Conservation (phyloP, 64 coral and sea anemone species). For the Exaiptasia diaphana region DNA sequence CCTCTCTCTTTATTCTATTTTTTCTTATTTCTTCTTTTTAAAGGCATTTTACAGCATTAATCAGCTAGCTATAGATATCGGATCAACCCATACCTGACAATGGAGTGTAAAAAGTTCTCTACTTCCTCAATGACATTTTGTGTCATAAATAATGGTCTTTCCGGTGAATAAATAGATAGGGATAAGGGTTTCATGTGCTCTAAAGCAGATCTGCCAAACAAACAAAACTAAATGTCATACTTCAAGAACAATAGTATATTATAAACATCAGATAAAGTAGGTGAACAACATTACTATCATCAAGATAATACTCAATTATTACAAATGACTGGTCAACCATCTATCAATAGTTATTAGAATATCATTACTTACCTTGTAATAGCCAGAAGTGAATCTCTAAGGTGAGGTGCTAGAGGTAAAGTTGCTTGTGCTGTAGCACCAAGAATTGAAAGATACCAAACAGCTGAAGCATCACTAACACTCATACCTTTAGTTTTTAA, state of each 20-base stretch:
- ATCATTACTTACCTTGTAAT: conserved; percentile 90
- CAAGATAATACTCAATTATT: too few relatives aligned
- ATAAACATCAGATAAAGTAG: too few relatives aligned
- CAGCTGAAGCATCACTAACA: conserved; percentile 90
- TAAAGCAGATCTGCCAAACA: conserved; percentile 60
- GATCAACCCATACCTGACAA: conserved; percentile 83
- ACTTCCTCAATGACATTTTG: conserved; percentile 94
- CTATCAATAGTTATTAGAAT: too few relatives aligned
- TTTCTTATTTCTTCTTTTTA: too few relatives aligned
- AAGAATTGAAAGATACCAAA: conserved; percentile 91
- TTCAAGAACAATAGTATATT: background rate
- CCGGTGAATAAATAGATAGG: conserved; percentile 78
- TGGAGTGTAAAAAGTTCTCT: conserved; percentile 83
- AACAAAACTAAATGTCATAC: background rate
- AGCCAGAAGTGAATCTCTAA: conserved; percentile 64
- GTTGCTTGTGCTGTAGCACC: conserved; percentile 75
- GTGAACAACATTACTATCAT: too few relatives aligned
- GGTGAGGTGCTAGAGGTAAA: conserved; percentile 84
- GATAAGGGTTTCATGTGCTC: conserved; percentile 88
- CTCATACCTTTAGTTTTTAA: conserved; percentile 94
- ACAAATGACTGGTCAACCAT: too few relatives aligned
- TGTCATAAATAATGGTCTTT: conserved; percentile 69
- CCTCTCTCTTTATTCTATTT: too few relatives aligned
- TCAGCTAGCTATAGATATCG: too few relatives aligned
- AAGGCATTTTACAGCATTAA: too few relatives aligned